Percentiles rank a stretch among this genome's conserved stretches.
These are phyloP conservation scores for Clostera curtula DNA, from an alignment of 2,888 invertebrate species.

Conservation along the genomic window DNA sequence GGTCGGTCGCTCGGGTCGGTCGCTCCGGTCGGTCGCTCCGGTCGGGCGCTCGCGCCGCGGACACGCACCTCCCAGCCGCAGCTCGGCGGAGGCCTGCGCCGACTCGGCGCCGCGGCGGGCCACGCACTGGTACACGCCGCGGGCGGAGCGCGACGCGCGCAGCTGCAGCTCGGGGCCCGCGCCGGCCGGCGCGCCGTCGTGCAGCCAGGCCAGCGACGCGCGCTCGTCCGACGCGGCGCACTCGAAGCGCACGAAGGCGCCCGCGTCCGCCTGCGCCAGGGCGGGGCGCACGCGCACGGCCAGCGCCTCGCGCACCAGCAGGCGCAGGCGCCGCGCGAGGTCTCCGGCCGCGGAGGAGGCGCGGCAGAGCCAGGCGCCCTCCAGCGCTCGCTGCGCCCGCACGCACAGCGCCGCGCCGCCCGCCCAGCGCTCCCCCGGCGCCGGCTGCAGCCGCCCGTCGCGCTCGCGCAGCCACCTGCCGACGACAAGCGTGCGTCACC, in stretches of 20 bases:
- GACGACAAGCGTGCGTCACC: neutral
- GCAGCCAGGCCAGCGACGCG: constrained; percentile 78
- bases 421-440: constrained; percentile 78
- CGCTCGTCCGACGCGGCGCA: constrained; percentile 73
- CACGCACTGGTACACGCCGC: constrained; percentile 91
- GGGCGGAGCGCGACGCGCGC: constrained; percentile 80
- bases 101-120: constrained; percentile 80
- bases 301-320: too few species aligned
- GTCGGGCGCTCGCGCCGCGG: too few species aligned
- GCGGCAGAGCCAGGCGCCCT: too few species aligned
- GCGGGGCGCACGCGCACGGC: too few species aligned
- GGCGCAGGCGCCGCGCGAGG: constrained; percentile 76
- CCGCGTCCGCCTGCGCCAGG: constrained; percentile 81
- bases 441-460: constrained; percentile 64
- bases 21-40: too few species aligned
- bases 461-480: constrained; percentile 73
- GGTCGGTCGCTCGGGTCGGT: too few species aligned
- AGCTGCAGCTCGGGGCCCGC: constrained; percentile 35
- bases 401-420: constrained; percentile 81
- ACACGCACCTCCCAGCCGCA: constrained; percentile 82
- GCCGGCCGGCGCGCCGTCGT: constrained; percentile 77
- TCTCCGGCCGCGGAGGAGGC: too few species aligned
- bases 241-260: constrained; percentile 79
- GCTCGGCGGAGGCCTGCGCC: constrained; percentile 84
- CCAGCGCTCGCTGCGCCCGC: too few species aligned